These are phyloP conservation scores for Characodon lateralis DNA, from an alignment of 2,797 vertebrate genomes.

Conservation along the genomic window DNA sequence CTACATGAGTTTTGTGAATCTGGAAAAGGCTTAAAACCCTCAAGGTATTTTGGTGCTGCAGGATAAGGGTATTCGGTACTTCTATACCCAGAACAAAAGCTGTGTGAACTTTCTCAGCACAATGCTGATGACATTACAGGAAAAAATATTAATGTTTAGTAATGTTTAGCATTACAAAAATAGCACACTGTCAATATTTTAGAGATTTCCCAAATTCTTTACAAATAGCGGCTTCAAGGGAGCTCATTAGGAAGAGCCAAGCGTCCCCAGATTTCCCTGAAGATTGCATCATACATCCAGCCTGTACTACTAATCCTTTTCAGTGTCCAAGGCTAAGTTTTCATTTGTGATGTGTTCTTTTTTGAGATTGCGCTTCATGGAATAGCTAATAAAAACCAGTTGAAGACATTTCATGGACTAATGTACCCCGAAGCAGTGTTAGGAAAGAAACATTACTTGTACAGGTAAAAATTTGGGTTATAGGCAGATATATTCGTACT, in stretches of 20 bases:
- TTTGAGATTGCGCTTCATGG: not conserved
- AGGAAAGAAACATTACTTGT: not conserved
- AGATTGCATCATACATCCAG: not conserved
- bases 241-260: conserved; percentile 2
- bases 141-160: not conserved
- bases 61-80: no score
- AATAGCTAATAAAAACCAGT: not conserved
- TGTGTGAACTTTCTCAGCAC: no score
- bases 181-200: not conserved
- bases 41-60: no score
- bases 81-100: no score
- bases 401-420: not conserved
- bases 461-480: not conserved
- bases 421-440: not conserved
- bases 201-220: not conserved
- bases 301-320: not conserved
- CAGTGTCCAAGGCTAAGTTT: not conserved
- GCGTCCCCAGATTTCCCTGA: not conserved
- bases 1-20: no score
- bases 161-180: not conserved
- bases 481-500: not conserved
- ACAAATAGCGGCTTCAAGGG: not conserved
- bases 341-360: not conserved
- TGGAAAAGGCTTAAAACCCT: no score
- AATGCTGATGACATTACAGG: not conserved